Conservation (phyloP, 2,113 vertebrate species). For the Periophthalmodon schlosseri region DNA sequence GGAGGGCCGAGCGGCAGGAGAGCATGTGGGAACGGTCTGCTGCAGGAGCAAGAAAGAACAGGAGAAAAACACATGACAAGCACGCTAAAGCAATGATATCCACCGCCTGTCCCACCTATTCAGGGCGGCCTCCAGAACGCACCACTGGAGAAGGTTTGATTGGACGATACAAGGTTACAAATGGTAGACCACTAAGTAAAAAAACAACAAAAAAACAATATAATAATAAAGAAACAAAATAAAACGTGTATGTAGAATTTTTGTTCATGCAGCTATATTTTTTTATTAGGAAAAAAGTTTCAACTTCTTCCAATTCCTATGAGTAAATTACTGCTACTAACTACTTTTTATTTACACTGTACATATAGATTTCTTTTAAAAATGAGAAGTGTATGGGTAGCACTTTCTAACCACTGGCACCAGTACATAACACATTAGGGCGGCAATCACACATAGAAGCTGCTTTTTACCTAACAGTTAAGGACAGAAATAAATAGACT, state of each 20-base stretch:
- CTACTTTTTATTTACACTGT: neutral
- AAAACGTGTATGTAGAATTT: neutral
- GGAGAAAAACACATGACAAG: slow-evolving; percentile 41
- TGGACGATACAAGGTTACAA: neutral
- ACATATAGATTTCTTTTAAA: too few species aligned
- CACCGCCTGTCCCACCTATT: neutral
- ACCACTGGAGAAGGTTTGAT: too few species aligned
- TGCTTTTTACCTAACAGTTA: too few species aligned
- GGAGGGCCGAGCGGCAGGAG: slow-evolving; percentile 94
- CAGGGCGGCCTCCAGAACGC: neutral
- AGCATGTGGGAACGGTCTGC: slow-evolving; percentile 99
- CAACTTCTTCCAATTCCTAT: neutral
- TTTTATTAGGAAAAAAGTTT: neutral
- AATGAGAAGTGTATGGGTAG: neutral
- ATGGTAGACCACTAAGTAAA: too few species aligned
- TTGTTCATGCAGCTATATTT: neutral
- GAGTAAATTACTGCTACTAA: neutral
- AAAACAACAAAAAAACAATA: neutral
- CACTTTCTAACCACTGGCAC: neutral
- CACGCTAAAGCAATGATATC: neutral
- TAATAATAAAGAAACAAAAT: too few species aligned
- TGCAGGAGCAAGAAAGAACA: slow-evolving; percentile 67
- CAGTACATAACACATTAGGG: neutral
- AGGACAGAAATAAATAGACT: too few species aligned
- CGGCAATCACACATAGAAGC: neutral